phyloP scores from a whole-genome alignment of 2,113 vertebrate genomes.

The Orycteropus afer region DNA sequence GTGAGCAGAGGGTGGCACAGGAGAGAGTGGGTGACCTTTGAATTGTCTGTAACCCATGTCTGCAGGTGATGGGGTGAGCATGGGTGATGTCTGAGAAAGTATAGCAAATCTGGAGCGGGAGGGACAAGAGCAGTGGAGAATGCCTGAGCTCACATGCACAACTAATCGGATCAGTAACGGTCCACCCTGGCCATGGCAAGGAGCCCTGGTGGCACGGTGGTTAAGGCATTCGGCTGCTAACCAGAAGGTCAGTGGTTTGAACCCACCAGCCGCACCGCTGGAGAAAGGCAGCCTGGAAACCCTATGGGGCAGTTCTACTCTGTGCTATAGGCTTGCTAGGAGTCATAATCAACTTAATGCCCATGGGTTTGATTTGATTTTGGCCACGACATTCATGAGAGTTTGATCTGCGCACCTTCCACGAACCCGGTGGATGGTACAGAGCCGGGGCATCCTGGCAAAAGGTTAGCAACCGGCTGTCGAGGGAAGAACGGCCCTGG shows the following conservation, averaged over 20 bases:
- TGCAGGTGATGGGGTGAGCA: background rate
- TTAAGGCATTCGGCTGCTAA: too few relatives aligned
- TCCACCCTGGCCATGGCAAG: rapidly evolving
- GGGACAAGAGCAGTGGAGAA: background rate
- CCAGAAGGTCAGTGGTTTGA: too few relatives aligned
- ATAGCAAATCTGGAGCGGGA: background rate
- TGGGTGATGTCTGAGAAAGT: background rate
- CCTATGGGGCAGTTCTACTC: too few relatives aligned
- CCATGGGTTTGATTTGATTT: too few relatives aligned
- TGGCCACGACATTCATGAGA: too few relatives aligned
- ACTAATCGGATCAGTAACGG: background rate
- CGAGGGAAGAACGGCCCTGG: background rate
- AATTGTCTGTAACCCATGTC: background rate
- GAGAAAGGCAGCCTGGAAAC: too few relatives aligned
- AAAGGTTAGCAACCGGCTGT: background rate
- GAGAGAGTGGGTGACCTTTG: background rate
- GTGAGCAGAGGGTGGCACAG: background rate
- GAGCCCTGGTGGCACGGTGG: too few relatives aligned
- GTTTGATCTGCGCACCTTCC: background rate
- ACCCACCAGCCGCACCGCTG: too few relatives aligned
- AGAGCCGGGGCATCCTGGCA: background rate
- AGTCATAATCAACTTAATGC: too few relatives aligned
- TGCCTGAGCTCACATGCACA: rapidly evolving
- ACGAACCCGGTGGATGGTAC: background rate
- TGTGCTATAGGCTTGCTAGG: too few relatives aligned